Percentiles rank a stretch among this genome's conserved stretches.
These are phyloP conservation scores for Vulpes lagopus DNA, from an alignment of 2,113 vertebrate species.

Conservation along the genomic window DNA sequence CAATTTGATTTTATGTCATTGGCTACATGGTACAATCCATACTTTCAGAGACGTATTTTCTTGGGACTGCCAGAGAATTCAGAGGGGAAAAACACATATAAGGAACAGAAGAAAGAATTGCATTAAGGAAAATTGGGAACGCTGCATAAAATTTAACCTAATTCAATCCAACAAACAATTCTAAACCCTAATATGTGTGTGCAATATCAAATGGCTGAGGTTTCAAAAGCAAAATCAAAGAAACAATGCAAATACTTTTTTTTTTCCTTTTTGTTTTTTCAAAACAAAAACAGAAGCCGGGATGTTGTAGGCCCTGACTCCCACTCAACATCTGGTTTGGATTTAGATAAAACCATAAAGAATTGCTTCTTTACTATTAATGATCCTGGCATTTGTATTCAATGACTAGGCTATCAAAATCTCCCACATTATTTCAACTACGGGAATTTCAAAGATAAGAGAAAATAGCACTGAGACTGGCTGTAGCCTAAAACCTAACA, in stretches of 20 bases:
- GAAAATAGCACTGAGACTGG: not conserved
- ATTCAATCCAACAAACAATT: not conserved
- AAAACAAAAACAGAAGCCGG: not conserved
- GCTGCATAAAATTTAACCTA: not conserved
- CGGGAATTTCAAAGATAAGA: constrained; percentile 47
- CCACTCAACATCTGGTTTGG: constrained; percentile 28
- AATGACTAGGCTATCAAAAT: constrained; percentile 16
- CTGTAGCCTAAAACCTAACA: not conserved
- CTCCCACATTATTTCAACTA: not conserved
- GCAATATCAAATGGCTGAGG: not conserved
- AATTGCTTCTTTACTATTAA: constrained; percentile 45
- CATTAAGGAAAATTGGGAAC: not conserved
- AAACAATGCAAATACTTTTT: not conserved
- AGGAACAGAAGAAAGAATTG: not conserved
- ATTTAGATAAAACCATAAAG: constrained; percentile 59
- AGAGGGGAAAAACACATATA: not conserved
- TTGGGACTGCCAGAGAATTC: not conserved
- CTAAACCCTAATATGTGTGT: not conserved
- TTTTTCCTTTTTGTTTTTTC: not conserved
- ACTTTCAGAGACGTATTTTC: not conserved
- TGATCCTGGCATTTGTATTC: not conserved
- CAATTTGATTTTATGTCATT: not conserved
- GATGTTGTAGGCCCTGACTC: not conserved
- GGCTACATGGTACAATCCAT: not conserved
- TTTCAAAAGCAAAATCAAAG: constrained; percentile 54